Conservation (phyloP, 2,113 vertebrate species). For the Pachycephala philippinensis region DNA sequence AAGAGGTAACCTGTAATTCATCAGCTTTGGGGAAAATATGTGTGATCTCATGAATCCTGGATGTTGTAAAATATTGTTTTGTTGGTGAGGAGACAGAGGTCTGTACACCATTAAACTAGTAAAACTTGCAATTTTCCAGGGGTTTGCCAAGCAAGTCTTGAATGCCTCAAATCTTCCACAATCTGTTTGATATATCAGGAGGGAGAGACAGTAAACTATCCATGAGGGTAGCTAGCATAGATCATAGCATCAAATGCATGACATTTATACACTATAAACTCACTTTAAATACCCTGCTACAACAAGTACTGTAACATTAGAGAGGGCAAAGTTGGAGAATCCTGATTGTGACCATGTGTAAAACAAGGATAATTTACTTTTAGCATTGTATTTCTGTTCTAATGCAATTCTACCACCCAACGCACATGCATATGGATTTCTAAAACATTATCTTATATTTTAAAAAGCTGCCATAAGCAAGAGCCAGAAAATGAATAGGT, state of each 20-base stretch:
- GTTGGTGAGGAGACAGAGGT: constrained; percentile 35
- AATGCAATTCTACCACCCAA: not conserved
- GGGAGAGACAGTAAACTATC: constrained; percentile 11
- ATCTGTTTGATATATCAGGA: constrained; percentile 36
- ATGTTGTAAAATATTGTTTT: constrained; percentile 13
- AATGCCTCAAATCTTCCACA: constrained; percentile 10
- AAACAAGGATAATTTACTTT: constrained; percentile 17
- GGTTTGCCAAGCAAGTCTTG: constrained; percentile 47
- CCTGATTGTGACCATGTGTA: constrained; percentile 27
- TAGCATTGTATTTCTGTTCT: constrained; percentile 1
- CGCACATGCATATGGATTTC: not conserved
- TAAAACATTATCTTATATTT: not conserved
- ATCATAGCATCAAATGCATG: not conserved
- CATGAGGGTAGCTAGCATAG: not conserved
- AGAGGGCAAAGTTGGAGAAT: not conserved
- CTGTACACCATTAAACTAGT: constrained; percentile 45
- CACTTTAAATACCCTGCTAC: constrained; percentile 30
- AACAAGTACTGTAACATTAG: constrained; percentile 21
- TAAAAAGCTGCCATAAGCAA: not conserved
- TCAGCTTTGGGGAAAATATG: constrained; percentile 23
- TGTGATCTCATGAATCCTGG: constrained; percentile 51
- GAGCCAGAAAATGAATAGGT: not conserved
- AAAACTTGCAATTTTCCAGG: constrained; percentile 27
- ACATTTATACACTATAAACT: constrained; percentile 2
- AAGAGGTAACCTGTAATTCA: constrained; percentile 26